Evolutionary conservation across 2,113 vertebrate species (phyloP), one percentile per base, ranked within the genome.

Genomic region (Psittacula cyanocephala): DNA sequence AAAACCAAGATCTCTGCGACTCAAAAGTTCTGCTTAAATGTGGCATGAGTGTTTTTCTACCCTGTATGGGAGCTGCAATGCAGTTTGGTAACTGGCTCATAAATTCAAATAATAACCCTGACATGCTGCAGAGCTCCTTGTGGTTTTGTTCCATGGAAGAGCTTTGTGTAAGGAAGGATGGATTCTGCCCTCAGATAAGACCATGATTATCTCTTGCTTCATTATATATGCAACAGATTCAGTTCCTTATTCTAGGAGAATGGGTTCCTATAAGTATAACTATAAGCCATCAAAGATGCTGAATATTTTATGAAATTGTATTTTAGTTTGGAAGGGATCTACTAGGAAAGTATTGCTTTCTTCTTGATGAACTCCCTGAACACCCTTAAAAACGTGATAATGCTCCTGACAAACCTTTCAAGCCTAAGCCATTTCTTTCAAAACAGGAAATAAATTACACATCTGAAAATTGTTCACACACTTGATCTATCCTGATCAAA

Each of bases 271-370:
- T 97, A 95, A 92, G 83, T 96, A 55, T 81, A 95, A 92, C 85
- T 96, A 55, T 81, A 88, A 86, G 37, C 70, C 69, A 74, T 86
- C 96, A 79, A 76, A 81, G 78, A 80, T 91, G 80, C 76, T 97
- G 95, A 97, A 96, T 97, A 96, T 95, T 97, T 97, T 96, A 96
- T 97, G 94, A 95, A 94, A 88, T 67, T 83, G 46, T 93, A 88
- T 91, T 89, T 89, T 81, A 85, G 60, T 86, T 95, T 95, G 81
- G 77, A 95, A 95, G 60, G 35, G 83, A 96, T 88, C 62, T 69
- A 82, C 94, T 85, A 92, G 57, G 76, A 92, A 88, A 71, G 86
- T 90, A 95, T 91, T 93, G 14, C 93, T 86, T 91, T 93, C 85
- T 91, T 97, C 90, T 81, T 88, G 64, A 63, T 93, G 88, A 96